phyloP scores from a whole-genome alignment of 2,113 vertebrate genomes.

The Hyperopisus bebe region DNA sequence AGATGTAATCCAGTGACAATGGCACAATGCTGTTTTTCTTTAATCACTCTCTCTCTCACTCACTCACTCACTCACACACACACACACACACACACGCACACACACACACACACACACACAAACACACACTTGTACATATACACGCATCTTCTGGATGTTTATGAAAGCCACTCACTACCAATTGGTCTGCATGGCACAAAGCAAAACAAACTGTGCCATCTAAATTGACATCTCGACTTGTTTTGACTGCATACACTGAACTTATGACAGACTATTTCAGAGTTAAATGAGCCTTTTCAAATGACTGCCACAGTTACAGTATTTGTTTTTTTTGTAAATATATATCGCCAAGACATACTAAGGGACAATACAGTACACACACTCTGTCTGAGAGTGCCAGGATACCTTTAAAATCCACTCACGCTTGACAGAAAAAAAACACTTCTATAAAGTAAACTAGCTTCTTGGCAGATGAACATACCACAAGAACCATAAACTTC shows the following conservation, averaged over 20 bases:
- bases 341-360: neutral
- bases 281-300: slow-evolving; percentile 4
- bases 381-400: slow-evolving; percentile 33
- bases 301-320: slow-evolving; percentile 11
- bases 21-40: neutral
- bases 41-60: neutral
- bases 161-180: neutral
- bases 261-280: slow-evolving; percentile 11
- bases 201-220: slow-evolving; percentile 17
- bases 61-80: neutral
- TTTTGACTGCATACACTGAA: neutral
- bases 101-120: neutral
- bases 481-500: slow-evolving; percentile 18
- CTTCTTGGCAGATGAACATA: slow-evolving; percentile 2
- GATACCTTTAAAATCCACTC: slow-evolving; percentile 16
- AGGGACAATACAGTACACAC: slow-evolving; percentile 37
- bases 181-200: slow-evolving; percentile 16
- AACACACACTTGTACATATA: neutral
- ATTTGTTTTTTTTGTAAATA: slow-evolving; percentile 24
- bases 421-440: slow-evolving; percentile 7
- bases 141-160: neutral
- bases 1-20: neutral
- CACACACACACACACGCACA: slow-evolving; percentile 9
- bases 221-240: slow-evolving; percentile 17
- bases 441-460: slow-evolving; percentile 22